Evolutionary conservation across 2,888 invertebrate genomes (phyloP), one percentile per base, ranked within the genome.

Genomic region (Drosophila paranaensis): DNA sequence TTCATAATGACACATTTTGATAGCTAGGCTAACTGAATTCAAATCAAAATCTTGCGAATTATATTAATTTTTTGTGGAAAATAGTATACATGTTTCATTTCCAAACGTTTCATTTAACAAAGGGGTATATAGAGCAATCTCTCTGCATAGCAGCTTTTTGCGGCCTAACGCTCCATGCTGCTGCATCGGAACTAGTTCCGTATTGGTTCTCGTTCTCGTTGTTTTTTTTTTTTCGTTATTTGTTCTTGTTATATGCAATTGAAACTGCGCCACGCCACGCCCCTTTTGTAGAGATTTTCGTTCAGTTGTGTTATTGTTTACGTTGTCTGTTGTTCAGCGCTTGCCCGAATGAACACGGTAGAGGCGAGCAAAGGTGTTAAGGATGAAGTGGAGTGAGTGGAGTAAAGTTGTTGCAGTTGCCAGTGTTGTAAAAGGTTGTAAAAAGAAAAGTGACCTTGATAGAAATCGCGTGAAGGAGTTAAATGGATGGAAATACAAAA

Each of bases 291-390:
- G 60, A 65, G 62, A 30, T 40, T 68, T 69, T 57, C 45, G 60
- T 75, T 60, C 45, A 37, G 50, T 61, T 58, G 27, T 63, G 57
- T 66, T 63, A 63, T 72, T 68, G 68, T 62, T 81, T 70, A 54
- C 63, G 79, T 71, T 82, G 61, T 65, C 78, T 71, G 81, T 73
- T 81, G 72, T 56, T 60, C 61, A 27, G 58, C 71, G 65, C 60
- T 64, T 77, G 40, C 14, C 46, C 39, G 48, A 46, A 46, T 14
- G 46, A 5, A 9, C 14, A 46, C 46, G 14, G 46, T 46, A 46
- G 27, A 46, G 46, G 20, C 20, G 20, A 25, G 27, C 27, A 27
- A 27, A 3, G 27, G 27, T 20, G 10, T 20, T 40, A 40, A 40
- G 43, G 13, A 4, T 27, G 27, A 27, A 27, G 27, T 27, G 6